Conservation (phyloP, 23 tunicate species). For the Phallusia fumigata region DNA sequence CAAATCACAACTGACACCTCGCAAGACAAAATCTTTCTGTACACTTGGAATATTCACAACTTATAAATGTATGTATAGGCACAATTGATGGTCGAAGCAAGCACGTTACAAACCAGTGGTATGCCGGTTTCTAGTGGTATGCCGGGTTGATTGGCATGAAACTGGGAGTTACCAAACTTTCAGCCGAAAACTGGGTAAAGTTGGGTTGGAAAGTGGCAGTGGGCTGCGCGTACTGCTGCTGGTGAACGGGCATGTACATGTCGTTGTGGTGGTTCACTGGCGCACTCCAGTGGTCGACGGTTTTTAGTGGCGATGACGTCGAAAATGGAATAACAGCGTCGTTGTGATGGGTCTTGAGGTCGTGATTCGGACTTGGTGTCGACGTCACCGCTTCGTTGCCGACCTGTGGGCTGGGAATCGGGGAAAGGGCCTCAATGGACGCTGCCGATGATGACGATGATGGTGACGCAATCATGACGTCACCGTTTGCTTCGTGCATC, state of each 20-base stretch:
- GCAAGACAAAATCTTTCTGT: no score
- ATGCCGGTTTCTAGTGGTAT: neutral
- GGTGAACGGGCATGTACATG: neutral
- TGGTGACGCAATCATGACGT: constrained; percentile 21
- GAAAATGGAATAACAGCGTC: neutral
- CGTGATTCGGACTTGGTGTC: neutral
- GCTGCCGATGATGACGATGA: neutral
- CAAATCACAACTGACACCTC: no score
- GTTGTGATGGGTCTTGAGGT: neutral
- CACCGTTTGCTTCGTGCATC: constrained; percentile 59
- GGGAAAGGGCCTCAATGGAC: neutral
- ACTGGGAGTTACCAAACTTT: neutral
- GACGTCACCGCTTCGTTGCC: neutral
- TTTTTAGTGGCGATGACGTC: neutral
- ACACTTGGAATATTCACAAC: neutral
- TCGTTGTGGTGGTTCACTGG: neutral
- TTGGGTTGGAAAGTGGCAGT: neutral
- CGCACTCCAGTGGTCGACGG: neutral
- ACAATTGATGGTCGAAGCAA: neutral
- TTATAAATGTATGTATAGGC: neutral
- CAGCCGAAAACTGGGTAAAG: neutral
- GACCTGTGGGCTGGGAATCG: constrained; percentile 2
- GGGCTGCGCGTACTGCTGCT: neutral
- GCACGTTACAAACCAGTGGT: neutral
- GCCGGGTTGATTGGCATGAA: no score